Evolutionary conservation across 2,113 vertebrate species (phyloP).

Genomic region (Phyllostomus discolor): DNA sequence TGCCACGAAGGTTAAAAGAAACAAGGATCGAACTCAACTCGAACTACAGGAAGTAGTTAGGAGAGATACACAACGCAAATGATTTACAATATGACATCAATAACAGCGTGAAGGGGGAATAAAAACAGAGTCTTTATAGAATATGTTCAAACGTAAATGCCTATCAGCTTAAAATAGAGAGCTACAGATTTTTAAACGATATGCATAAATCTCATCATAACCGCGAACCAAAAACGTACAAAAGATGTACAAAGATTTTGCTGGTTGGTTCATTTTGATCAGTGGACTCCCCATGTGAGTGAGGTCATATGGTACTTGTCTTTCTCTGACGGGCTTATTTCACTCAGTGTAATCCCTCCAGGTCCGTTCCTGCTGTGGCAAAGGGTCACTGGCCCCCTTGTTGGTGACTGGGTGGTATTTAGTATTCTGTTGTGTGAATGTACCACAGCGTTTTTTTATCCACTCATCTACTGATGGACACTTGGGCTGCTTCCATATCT

Average conservation of each 20-base stretch:
- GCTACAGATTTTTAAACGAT: neutral
- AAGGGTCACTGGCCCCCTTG: no score
- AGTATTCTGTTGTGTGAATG: no score
- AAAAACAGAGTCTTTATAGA: neutral
- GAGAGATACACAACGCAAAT: neutral
- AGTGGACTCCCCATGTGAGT: no score
- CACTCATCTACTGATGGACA: no score
- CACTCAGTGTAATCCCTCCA: no score
- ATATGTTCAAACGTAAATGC: neutral
- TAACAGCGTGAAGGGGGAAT: neutral
- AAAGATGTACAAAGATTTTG: neutral
- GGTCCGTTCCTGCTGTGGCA: no score
- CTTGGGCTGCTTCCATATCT: no score
- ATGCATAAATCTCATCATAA: neutral
- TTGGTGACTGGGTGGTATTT: no score
- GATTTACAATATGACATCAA: neutral
- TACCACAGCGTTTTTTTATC: no score
- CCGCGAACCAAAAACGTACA: neutral
- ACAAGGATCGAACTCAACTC: neutral
- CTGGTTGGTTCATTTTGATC: no score
- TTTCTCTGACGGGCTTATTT: no score
- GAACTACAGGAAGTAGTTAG: neutral
- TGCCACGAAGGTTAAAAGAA: neutral
- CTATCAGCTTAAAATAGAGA: neutral
- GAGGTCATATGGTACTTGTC: no score